These are phyloP conservation scores for Chloroceryle amazona DNA, from an alignment of 2,797 vertebrate genomes.

Conservation along the genomic window DNA sequence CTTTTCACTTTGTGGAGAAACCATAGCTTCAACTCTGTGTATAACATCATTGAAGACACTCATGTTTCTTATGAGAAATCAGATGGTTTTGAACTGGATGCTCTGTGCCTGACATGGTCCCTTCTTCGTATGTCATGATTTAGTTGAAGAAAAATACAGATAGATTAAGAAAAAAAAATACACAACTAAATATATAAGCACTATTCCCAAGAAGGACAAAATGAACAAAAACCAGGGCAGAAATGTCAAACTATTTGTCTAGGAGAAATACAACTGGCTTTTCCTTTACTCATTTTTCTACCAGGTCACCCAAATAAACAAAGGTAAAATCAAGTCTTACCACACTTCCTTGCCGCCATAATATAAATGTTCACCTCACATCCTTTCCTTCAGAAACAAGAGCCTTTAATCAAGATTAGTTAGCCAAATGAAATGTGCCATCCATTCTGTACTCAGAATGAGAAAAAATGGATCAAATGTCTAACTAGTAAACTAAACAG, in stretches of 20 bases:
- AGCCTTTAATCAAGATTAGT: not conserved
- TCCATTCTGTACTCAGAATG: not conserved
- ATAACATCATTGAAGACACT: not conserved
- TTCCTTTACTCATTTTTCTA: not conserved
- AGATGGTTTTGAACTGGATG: not conserved
- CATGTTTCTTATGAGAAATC: not conserved
- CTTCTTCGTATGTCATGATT: not conserved
- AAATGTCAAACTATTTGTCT: not conserved
- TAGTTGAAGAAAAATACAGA: not conserved
- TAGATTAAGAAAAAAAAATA: not conserved
- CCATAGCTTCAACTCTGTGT: not conserved
- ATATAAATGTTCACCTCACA: not conserved
- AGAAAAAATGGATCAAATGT: not conserved
- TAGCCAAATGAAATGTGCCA: not conserved
- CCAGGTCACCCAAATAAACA: not conserved
- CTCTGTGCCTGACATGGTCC: not conserved
- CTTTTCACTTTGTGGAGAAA: not conserved
- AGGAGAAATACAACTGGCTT: not conserved
- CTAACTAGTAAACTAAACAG: not conserved
- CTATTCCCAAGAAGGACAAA: not conserved
- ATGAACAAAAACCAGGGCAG: not conserved
- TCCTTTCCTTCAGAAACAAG: not conserved
- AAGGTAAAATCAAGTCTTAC: not conserved
- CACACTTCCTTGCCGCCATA: not conserved
- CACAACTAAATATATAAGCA: not conserved